Evolutionary conservation across 2,113 vertebrate species (phyloP).

Genomic region (Azemiops feae): DNA sequence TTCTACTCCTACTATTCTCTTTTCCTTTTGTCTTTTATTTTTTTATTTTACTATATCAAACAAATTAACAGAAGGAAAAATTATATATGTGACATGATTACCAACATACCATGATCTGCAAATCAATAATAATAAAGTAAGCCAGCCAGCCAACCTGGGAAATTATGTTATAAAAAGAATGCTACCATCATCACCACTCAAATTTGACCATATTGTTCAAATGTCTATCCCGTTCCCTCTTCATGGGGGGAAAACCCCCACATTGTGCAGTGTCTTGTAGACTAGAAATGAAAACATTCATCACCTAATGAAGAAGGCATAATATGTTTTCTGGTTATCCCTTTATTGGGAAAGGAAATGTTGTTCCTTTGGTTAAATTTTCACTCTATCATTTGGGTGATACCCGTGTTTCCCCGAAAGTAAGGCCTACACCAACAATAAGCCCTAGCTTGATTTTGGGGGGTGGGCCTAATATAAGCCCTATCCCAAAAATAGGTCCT

Average conservation of each 20-base stretch:
- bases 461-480: no score
- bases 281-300: neutral
- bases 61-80: neutral
- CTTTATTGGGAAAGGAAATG: neutral
- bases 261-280: neutral
- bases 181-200: neutral
- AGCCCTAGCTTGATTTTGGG: no score
- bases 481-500: no score
- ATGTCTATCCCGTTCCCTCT: neutral
- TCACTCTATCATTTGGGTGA: no score
- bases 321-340: neutral
- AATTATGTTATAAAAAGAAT: neutral
- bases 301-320: neutral
- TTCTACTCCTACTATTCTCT: neutral
- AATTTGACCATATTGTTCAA: neutral
- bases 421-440: no score
- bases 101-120: neutral
- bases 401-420: no score
- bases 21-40: neutral
- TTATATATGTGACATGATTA: neutral
- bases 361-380: neutral
- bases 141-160: neutral
- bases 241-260: neutral
- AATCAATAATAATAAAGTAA: neutral
- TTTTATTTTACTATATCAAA: neutral